Percentiles rank a stretch among this genome's conserved stretches.
phyloP scores from a whole-genome alignment of 2,113 vertebrate genomes.

The Corythornis vintsioides region DNA sequence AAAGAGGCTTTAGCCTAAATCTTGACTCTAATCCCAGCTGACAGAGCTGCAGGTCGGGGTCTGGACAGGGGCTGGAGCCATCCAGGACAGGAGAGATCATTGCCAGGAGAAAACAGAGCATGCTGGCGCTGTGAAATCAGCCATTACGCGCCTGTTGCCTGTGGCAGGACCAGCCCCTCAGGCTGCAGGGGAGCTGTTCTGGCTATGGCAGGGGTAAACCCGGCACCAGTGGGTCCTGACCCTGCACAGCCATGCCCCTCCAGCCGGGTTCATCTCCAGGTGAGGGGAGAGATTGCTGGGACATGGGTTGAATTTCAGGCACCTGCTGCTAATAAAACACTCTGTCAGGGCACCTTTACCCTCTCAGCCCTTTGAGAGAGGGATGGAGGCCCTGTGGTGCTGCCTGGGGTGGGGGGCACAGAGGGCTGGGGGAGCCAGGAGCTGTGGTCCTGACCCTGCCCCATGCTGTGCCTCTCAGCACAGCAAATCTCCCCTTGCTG shows the following conservation, averaged over 20 bases:
- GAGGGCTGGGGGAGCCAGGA: background rate
- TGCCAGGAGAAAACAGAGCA: conserved; percentile 9
- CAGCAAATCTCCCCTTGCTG: background rate
- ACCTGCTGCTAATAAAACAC: conserved; percentile 81
- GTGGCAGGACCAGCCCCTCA: background rate
- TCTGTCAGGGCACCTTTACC: conserved; percentile 44
- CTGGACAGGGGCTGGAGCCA: background rate
- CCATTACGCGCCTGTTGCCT: conserved; percentile 42
- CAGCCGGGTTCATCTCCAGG: conserved; percentile 75
- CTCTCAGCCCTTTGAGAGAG: conserved; percentile 16
- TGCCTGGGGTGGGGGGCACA: background rate
- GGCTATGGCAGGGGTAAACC: background rate
- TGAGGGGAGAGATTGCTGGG: conserved; percentile 64
- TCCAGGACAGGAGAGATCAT: background rate
- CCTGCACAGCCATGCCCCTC: conserved; percentile 29
- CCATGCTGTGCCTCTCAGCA: background rate
- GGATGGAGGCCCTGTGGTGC: background rate
- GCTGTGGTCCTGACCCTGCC: rapidly evolving
- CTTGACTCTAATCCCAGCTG: conserved; percentile 20
- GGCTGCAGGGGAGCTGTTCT: background rate
- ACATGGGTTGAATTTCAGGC: conserved; percentile 61
- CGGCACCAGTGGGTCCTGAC: conserved; percentile 16
- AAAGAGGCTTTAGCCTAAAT: background rate
- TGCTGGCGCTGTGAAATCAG: conserved; percentile 46
- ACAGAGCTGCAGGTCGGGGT: background rate